These are phyloP conservation scores for Orchesellides sinensis DNA, from an alignment of 2,888 invertebrate species.

Conservation along the genomic window DNA sequence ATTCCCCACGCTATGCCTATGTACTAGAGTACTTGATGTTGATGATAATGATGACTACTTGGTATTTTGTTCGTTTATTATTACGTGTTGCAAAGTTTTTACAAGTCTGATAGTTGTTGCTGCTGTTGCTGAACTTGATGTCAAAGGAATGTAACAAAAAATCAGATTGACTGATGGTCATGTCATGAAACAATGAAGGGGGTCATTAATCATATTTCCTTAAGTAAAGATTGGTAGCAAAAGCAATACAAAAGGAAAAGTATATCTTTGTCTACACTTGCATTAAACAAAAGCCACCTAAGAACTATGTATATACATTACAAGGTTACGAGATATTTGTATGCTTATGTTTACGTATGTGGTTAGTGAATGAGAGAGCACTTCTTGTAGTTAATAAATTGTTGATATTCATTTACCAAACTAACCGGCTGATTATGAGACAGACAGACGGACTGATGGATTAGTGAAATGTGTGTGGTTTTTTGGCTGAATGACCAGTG, in stretches of 20 bases:
- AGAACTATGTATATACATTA: too few relatives aligned
- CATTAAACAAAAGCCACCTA: too few relatives aligned
- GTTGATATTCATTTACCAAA: background rate
- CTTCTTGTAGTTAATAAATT: background rate
- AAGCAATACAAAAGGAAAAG: too few relatives aligned
- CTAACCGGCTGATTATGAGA: slow-evolving; percentile 31
- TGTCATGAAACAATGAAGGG: slow-evolving; percentile 66
- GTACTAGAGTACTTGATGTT: background rate
- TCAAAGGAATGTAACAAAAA: slow-evolving; percentile 63
- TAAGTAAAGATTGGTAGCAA: slow-evolving; percentile 50
- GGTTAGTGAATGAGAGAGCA: too few relatives aligned
- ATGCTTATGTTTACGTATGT: too few relatives aligned
- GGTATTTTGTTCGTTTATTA: background rate
- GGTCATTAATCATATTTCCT: slow-evolving; percentile 65
- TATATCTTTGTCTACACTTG: too few relatives aligned
- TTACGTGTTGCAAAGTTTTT: background rate
- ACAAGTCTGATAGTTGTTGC: slow-evolving; percentile 13
- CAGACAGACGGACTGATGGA: slow-evolving; percentile 23
- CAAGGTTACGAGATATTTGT: too few relatives aligned
- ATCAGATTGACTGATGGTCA: slow-evolving; percentile 65
- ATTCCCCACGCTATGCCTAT: background rate
- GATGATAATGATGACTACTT: background rate
- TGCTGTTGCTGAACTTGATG: slow-evolving; percentile 64
- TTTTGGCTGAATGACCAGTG: slow-evolving; percentile 27
- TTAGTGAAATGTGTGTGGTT: slow-evolving; percentile 45